phyloP scores from a whole-genome alignment of 2,888 invertebrate species.

The Villa cingulata region DNA sequence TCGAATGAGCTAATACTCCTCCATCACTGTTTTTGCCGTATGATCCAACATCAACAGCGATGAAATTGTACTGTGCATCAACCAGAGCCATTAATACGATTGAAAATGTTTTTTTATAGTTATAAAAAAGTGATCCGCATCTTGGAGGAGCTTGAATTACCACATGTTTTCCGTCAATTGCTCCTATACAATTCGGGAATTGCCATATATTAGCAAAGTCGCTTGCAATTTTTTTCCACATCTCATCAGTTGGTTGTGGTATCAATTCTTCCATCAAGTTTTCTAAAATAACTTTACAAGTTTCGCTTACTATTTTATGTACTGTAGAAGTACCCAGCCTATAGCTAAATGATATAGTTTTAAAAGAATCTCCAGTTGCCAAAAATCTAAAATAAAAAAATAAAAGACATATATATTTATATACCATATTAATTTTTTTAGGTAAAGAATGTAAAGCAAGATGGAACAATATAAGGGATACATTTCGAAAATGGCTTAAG shows the following conservation, averaged over 20 bases:
- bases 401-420: too few relatives aligned
- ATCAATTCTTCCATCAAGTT: not conserved
- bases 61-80: constrained; percentile 15
- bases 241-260: not conserved
- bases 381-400: not conserved
- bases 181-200: too few relatives aligned
- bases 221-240: not conserved
- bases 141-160: constrained; percentile 15
- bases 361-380: not conserved
- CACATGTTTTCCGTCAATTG: too few relatives aligned
- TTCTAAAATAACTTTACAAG: not conserved
- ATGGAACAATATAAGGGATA: too few relatives aligned
- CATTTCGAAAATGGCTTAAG: too few relatives aligned
- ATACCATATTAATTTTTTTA: too few relatives aligned
- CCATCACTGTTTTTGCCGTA: constrained; percentile 14
- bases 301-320: constrained; percentile 1
- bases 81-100: constrained; percentile 15
- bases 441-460: too few relatives aligned
- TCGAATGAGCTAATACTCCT: too few relatives aligned
- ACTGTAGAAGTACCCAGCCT: not conserved
- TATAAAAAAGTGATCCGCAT: constrained; percentile 15
- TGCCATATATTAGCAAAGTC: constrained; percentile 16
- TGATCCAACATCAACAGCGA: constrained; percentile 13
- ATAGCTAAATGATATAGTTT: not conserved
- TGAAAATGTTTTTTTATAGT: constrained; percentile 16